Evolutionary conservation across 2,113 vertebrate genomes (phyloP).

Genomic region (Xenopus tropicalis): DNA sequence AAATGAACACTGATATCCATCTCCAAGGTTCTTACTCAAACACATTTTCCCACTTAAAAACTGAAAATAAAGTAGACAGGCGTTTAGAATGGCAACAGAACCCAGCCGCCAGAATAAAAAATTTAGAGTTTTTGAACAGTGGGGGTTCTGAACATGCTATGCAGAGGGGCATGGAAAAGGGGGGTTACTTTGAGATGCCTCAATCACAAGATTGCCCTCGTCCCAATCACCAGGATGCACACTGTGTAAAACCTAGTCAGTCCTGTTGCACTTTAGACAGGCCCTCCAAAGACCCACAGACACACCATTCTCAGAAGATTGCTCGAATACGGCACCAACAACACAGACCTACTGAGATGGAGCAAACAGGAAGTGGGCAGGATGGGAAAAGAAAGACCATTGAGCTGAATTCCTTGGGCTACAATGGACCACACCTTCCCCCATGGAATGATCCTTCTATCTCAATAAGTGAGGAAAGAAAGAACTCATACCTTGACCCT

Average conservation of each 20-base stretch:
- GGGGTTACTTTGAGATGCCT: constrained; percentile 72
- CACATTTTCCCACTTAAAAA: constrained; percentile 65
- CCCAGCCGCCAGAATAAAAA: constrained; percentile 69
- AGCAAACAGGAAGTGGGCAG: constrained; percentile 47
- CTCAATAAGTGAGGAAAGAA: constrained; percentile 74
- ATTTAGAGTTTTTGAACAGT: constrained; percentile 77
- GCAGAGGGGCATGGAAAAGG: constrained; percentile 67
- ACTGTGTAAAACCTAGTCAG: constrained; percentile 61
- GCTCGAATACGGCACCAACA: constrained; percentile 94
- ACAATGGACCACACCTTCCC: constrained; percentile 72
- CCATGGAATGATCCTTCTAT: constrained; percentile 75
- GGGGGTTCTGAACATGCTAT: constrained; percentile 75
- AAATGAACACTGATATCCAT: constrained; percentile 54
- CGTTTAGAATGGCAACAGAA: constrained; percentile 78
- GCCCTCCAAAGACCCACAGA: constrained; percentile 60
- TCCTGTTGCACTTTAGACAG: constrained; percentile 87
- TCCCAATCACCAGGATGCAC: constrained; percentile 60
- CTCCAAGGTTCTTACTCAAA: constrained; percentile 39
- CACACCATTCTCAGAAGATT: constrained; percentile 73
- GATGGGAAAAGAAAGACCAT: constrained; percentile 82
- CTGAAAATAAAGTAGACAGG: constrained; percentile 80
- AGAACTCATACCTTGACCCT: constrained; percentile 83
- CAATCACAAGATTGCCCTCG: constrained; percentile 83
- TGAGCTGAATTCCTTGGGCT: constrained; percentile 76
- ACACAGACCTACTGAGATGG: constrained; percentile 72